Evolutionary conservation across 2,888 invertebrate species (phyloP).

Genomic region (Sinhomidia bicolor): DNA sequence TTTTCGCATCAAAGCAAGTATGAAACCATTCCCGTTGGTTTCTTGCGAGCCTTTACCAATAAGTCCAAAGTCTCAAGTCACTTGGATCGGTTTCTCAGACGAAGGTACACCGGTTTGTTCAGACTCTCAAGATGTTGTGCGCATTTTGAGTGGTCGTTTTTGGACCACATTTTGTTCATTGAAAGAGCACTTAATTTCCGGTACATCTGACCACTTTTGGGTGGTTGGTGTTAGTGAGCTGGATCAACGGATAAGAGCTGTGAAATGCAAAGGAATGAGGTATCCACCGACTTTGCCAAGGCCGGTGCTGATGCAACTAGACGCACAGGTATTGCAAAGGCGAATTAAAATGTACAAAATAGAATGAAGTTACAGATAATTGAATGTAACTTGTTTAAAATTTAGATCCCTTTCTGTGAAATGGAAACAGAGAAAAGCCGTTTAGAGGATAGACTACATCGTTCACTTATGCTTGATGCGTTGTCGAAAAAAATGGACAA

Average conservation of each 20-base stretch:
- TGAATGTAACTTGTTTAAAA: not conserved
- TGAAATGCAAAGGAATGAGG: constrained; percentile 93
- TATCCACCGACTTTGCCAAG: constrained; percentile 94
- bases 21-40: constrained; percentile 85
- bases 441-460: constrained; percentile 85
- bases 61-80: constrained; percentile 86
- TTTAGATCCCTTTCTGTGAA: constrained; percentile 88
- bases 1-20: constrained; percentile 63
- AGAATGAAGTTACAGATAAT: too few relatives aligned
- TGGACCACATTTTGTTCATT: constrained; percentile 94
- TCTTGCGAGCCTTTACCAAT: constrained; percentile 86
- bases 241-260: constrained; percentile 89
- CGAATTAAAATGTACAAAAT: not conserved
- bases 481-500: constrained; percentile 78
- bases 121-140: constrained; percentile 90
- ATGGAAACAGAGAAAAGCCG: constrained; percentile 89
- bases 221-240: constrained; percentile 89
- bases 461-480: constrained; percentile 73
- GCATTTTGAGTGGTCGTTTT: constrained; percentile 87
- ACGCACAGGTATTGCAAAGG: constrained; percentile 72
- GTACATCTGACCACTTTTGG: constrained; percentile 78
- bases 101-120: constrained; percentile 89
- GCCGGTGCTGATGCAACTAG: constrained; percentile 86
- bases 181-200: constrained; percentile 85
- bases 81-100: constrained; percentile 92